Evolutionary conservation across 1,140 invertebrate species (phyloP).

Genomic region (Anadara kagoshimensis): DNA sequence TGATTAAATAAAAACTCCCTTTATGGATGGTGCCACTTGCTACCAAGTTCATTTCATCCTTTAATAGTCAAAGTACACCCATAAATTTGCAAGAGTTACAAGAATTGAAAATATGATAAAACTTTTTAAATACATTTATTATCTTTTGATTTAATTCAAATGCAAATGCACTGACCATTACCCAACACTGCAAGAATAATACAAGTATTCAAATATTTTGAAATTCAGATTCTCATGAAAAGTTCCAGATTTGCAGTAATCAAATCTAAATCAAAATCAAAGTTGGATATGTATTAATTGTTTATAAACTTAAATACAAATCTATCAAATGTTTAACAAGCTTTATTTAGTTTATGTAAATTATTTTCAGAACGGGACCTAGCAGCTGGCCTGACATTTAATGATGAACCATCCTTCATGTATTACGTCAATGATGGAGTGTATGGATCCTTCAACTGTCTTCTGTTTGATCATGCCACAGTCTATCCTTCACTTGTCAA

Average conservation of each 20-base stretch:
- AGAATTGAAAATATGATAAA: too few relatives aligned
- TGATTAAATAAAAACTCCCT: neutral
- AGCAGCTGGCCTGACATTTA: constrained; percentile 37
- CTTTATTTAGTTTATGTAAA: neutral
- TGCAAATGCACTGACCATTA: too few relatives aligned
- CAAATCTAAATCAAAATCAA: neutral
- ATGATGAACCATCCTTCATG: constrained; percentile 83
- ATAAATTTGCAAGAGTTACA: too few relatives aligned
- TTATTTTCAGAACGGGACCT: constrained; percentile 47
- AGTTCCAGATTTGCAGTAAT: neutral
- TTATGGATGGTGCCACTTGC: neutral
- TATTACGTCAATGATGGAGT: constrained; percentile 92
- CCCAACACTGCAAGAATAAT: too few relatives aligned
- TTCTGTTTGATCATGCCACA: constrained; percentile 94
- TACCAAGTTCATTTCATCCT: too few relatives aligned
- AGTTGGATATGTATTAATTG: too few relatives aligned
- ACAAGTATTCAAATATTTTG: too few relatives aligned
- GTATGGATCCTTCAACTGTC: constrained; percentile 98
- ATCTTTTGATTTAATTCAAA: too few relatives aligned
- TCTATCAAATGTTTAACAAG: neutral
- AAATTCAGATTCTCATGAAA: neutral
- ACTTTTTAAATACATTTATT: too few relatives aligned
- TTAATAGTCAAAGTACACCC: too few relatives aligned
- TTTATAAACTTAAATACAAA: too few relatives aligned
- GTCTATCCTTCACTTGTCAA: constrained; percentile 72